These are phyloP conservation scores for Oncorhynchus nerka DNA, from an alignment of 2,113 vertebrate species.

Conservation along the genomic window DNA sequence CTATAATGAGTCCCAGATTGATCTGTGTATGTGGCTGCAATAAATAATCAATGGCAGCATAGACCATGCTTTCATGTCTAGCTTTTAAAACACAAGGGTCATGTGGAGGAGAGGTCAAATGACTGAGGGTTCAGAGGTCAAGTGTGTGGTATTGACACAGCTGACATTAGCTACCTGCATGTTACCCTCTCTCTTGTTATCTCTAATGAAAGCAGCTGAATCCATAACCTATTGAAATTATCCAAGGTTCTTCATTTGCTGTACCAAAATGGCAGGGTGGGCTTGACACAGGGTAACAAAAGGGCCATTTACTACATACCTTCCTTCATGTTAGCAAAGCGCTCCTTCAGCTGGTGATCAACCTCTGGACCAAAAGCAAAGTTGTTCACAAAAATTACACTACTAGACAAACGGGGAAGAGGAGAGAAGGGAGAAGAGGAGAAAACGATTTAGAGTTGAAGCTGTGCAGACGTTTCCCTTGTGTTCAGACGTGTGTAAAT, in stretches of 20 bases:
- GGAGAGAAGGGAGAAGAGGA: not conserved
- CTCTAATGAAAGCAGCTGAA: conserved; percentile 12
- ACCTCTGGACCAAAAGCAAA: conserved; percentile 99
- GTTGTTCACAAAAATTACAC: conserved; percentile 99
- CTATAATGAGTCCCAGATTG: conserved; percentile 7
- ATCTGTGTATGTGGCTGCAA: not conserved
- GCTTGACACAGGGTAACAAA: not conserved
- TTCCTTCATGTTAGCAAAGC: conserved; percentile 99
- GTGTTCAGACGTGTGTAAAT: too few species aligned
- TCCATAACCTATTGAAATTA: conserved; percentile 5
- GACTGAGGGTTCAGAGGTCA: conserved; percentile 14
- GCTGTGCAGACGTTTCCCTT: not conserved
- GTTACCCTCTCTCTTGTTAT: conserved; percentile 2
- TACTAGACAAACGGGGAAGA: conserved; percentile 46
- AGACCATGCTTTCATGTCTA: not conserved
- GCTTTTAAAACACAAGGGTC: conserved; percentile 2
- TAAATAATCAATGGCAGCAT: conserved; percentile 2
- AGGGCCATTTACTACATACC: conserved; percentile 68
- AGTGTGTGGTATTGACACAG: conserved; percentile 27
- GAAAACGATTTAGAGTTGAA: not conserved
- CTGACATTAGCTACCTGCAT: not conserved
- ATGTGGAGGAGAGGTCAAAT: not conserved
- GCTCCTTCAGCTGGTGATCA: conserved; percentile 99
- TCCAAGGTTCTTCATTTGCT: not conserved
- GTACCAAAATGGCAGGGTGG: not conserved